A percentile compares a stretch with the other conserved stretches of the same genome.
Evolutionary conservation across 1,140 invertebrate genomes (phyloP).

Genomic region (Ostrea edulis): DNA sequence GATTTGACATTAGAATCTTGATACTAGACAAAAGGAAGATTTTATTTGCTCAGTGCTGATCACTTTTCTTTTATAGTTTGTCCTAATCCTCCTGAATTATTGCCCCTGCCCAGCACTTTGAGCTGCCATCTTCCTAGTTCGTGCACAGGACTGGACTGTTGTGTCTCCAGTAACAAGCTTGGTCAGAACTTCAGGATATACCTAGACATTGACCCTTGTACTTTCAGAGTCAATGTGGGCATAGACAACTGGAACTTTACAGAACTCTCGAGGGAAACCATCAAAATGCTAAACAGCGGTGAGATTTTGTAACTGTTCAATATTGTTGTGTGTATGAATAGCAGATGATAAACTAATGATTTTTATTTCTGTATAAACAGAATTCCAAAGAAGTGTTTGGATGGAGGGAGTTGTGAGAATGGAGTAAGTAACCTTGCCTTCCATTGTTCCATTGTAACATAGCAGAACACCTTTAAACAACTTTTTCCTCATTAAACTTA

Average conservation of each 20-base stretch:
- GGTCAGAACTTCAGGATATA: not conserved
- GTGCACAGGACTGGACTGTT: constrained; percentile 29
- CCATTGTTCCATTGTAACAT: too few relatives aligned
- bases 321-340: not conserved
- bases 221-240: not conserved
- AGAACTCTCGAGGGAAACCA: constrained; percentile 12
- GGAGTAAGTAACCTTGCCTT: not conserved
- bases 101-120: not conserved
- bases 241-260: constrained; percentile 29
- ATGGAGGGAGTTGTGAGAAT: constrained; percentile 30
- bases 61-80: not conserved
- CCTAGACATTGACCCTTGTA: constrained; percentile 14
- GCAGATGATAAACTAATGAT: not conserved
- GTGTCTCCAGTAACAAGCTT: not conserved
- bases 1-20: not conserved
- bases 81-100: not conserved
- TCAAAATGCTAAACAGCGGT: constrained; percentile 8
- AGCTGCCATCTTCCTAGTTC: constrained; percentile 21
- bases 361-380: not conserved
- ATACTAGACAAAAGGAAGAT: not conserved
- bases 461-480: too few relatives aligned
- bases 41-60: not conserved
- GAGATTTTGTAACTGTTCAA: not conserved
- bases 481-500: too few relatives aligned
- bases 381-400: constrained; percentile 29